Evolutionary conservation across 2,113 vertebrate species (phyloP), one percentile per base, ranked within the genome.

Genomic region (Chaenocephalus aceratus): DNA sequence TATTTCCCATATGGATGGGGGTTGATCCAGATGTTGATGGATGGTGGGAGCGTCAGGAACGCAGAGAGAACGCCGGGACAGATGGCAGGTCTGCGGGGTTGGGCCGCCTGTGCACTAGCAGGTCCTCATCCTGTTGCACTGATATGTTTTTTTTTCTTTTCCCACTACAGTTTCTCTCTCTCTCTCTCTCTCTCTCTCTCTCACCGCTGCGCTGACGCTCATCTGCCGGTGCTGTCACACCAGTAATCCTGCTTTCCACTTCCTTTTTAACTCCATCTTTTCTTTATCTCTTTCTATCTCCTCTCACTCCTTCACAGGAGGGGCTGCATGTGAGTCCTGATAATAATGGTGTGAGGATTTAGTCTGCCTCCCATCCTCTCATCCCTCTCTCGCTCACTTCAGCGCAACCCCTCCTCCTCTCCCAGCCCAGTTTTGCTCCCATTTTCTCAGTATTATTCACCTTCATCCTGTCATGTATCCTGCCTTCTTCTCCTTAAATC

Each of bases 91-190:
- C 81, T 70, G 84, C 52, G 49, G 78, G 84, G 83, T 89, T 80
- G 71, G 64, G 73, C 77, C 23, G 77, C 65, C 86, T 54, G 80
- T 56, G 77, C 85, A 86, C 89, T 90, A 90, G 88, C 91, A 93
- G 91, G 91, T 93, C 89, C 77, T 87, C 89, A 84, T 93, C 90
- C 90, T 93, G 92, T 92, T 93, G 90, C 89, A 72, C 86, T 86
- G 85, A 83, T 21, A 51, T 54, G 52, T 6, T 51, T 69, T 41
- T 74, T 26, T 72, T 18, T 56, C 11, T 10, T 10, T 51, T 18
- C 11, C 62, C 77, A 60, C 69, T 62, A 80, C 83, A 86, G 73
- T 89, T 77, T 65, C 60, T 21, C 21, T 21, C 21, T 21, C 21
- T 44, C 71, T 78, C 86, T 72, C 71, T 45, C 78, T 79, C 77